Percentiles rank a stretch among this genome's conserved stretches.
Conservation (phyloP, 1,140 invertebrate species). For the Trachymyrmex septentrionalis region DNA sequence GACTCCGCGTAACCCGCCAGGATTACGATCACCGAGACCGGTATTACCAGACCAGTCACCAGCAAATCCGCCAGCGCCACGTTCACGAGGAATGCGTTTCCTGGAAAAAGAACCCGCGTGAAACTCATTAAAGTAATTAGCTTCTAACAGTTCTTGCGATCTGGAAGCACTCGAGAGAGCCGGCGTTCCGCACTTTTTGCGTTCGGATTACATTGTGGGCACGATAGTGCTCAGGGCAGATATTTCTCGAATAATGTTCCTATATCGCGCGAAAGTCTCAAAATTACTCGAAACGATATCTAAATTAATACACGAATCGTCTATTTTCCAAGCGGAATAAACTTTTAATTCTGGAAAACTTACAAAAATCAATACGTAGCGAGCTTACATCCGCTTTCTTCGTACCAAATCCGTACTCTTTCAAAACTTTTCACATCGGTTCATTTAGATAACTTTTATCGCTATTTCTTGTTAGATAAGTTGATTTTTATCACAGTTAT, state of each 20-base stretch:
- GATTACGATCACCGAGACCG: slow-evolving; percentile 90
- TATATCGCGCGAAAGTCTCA: not conserved
- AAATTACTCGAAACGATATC: slow-evolving; percentile 16
- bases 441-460: slow-evolving; percentile 6
- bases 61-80: slow-evolving; percentile 92
- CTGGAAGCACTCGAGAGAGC: slow-evolving; percentile 55
- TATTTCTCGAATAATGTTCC: not conserved
- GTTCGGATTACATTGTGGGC: not conserved
- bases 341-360: not conserved
- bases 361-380: not conserved
- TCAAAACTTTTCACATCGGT: not conserved
- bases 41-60: slow-evolving; percentile 91
- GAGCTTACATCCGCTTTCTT: not conserved
- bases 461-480: not conserved
- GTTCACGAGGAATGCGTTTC: slow-evolving; percentile 93
- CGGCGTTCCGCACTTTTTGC: slow-evolving; percentile 28
- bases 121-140: slow-evolving; percentile 63
- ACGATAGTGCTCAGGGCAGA: slow-evolving; percentile 11
- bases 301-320: slow-evolving; percentile 30
- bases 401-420: not conserved
- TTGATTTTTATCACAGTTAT: not conserved
- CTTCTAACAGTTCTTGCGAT: slow-evolving; percentile 52
- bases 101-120: slow-evolving; percentile 84
- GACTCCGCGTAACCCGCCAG: slow-evolving; percentile 89
- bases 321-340: not conserved